Percentiles rank a stretch among this genome's conserved stretches.
phyloP scores from a whole-genome alignment of 1,140 invertebrate species.

The Pentalonia nigronervosa region DNA sequence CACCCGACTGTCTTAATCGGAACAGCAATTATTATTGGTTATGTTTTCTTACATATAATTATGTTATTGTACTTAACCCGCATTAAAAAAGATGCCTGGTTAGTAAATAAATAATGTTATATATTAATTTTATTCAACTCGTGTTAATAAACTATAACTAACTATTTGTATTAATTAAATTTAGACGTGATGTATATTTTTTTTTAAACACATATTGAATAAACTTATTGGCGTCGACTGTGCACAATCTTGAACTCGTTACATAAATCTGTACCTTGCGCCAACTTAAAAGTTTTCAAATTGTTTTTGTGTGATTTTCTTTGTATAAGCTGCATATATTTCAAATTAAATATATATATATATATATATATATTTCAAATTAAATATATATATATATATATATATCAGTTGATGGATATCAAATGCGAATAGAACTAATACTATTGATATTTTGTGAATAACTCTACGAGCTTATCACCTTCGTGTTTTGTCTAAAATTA shows the following conservation, averaged over 20 bases:
- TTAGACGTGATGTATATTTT: not conserved
- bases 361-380: no score
- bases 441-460: not conserved
- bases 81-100: slow-evolving; percentile 29
- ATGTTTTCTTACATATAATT: not conserved
- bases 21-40: not conserved
- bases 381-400: not conserved
- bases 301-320: not conserved
- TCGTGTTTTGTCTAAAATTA: not conserved
- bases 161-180: not conserved
- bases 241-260: not conserved
- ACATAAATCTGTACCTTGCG: not conserved
- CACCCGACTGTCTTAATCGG: not conserved
- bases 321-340: not conserved
- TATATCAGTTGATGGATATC: not conserved
- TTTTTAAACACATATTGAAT: not conserved
- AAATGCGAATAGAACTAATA: not conserved
- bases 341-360: not conserved
- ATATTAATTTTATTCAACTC: not conserved
- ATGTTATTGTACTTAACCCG: not conserved
- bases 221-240: not conserved
- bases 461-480: not conserved
- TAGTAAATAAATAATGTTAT: not conserved
- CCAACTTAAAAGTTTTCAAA: not conserved
- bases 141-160: not conserved